Percentiles rank a stretch among this genome's conserved stretches.
Evolutionary conservation across 1,140 invertebrate genomes (phyloP).

Genomic region (Microplitis mediator): DNA sequence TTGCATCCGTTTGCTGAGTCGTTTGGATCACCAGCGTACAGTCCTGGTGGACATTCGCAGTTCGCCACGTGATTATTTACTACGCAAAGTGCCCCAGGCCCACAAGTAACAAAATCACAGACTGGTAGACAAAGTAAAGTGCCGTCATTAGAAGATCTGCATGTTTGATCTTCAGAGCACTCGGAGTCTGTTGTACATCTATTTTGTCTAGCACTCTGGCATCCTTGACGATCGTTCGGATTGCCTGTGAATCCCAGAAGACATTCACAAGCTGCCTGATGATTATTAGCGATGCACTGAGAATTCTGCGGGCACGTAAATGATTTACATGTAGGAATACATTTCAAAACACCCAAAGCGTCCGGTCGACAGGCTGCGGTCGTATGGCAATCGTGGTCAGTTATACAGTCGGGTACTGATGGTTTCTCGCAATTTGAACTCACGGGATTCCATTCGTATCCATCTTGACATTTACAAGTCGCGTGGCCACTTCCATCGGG

Average conservation of each 20-base stretch:
- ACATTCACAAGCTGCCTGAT: conserved; percentile 81
- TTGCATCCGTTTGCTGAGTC: conserved; percentile 75
- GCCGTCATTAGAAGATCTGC: conserved; percentile 61
- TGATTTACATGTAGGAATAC: conserved; percentile 74
- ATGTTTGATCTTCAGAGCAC: conserved; percentile 80
- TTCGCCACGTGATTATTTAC: conserved; percentile 87
- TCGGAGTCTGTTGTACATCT: conserved; percentile 80
- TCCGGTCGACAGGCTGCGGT: conserved; percentile 77
- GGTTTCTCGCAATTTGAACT: conserved; percentile 82
- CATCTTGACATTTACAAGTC: conserved; percentile 76
- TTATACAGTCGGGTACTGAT: conserved; percentile 78
- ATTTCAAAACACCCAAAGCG: conserved; percentile 84
- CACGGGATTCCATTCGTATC: conserved; percentile 82
- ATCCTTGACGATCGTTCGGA: conserved; percentile 87
- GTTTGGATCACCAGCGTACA: conserved; percentile 82
- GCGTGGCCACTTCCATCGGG: conserved; percentile 70
- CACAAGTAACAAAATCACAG: conserved; percentile 78
- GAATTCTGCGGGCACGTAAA: conserved; percentile 85
- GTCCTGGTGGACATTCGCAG: conserved; percentile 85
- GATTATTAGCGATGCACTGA: conserved; percentile 75
- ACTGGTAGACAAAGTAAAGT: conserved; percentile 71
- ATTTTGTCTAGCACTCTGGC: conserved; percentile 72
- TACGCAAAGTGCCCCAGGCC: conserved; percentile 82
- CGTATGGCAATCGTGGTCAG: conserved; percentile 73
- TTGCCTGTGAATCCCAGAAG: conserved; percentile 81